Evolutionary conservation across 37 sponge, comb jelly and placozoan species (phyloP).

Genomic region (Aplysina aerophoba): DNA sequence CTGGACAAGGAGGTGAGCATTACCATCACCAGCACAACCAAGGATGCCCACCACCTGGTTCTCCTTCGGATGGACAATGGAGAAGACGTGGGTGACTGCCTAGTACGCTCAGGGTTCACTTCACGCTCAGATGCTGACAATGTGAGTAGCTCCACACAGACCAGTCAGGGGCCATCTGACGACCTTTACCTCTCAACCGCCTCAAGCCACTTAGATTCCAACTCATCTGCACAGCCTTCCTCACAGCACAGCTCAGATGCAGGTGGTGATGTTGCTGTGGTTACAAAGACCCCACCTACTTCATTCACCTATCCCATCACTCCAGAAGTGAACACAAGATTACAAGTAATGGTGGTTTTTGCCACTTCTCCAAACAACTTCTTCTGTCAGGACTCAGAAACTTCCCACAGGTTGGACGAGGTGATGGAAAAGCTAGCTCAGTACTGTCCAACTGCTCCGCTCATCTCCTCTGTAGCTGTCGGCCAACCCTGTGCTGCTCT

Average conservation of each 20-base stretch:
- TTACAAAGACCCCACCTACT: background rate
- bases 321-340: background rate
- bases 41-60: constrained; percentile 19
- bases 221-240: background rate
- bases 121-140: no score
- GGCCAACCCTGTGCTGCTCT: constrained; percentile 26
- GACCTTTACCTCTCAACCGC: constrained; percentile 33
- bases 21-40: background rate
- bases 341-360: background rate
- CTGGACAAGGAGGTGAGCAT: constrained; percentile 9
- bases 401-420: background rate
- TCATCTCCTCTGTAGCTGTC: background rate
- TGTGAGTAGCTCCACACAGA: no score
- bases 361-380: background rate
- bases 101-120: background rate
- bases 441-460: constrained; percentile 3
- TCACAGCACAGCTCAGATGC: constrained; percentile 33
- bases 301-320: background rate
- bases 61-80: background rate
- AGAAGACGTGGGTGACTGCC: background rate
- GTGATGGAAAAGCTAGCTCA: constrained; percentile 8
- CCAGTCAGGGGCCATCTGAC: constrained; percentile 6
- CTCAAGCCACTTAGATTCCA: background rate
- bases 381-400: constrained; percentile 9
- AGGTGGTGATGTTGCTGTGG: constrained; percentile 17